These are phyloP conservation scores for Eleutherodactylus coqui DNA, from an alignment of 2,797 vertebrate species.

Conservation along the genomic window DNA sequence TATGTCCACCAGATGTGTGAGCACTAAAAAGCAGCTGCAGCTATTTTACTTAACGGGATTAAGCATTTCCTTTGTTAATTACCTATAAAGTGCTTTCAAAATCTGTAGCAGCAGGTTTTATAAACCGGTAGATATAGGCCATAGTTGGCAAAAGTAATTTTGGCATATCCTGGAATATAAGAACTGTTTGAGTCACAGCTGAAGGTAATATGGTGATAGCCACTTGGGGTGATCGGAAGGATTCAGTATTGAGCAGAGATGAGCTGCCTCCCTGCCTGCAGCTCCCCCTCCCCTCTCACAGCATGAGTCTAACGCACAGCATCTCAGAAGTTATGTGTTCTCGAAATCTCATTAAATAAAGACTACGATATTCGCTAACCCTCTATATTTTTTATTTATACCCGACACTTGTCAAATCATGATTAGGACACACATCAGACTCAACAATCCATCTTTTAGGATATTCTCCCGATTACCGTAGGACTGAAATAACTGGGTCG, in stretches of 20 bases:
- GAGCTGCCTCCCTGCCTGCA: not conserved
- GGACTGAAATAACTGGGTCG: constrained; percentile 1
- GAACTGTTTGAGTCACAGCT: not conserved
- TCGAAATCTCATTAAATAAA: not conserved
- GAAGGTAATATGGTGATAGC: no score
- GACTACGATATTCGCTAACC: not conserved
- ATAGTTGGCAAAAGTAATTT: not conserved
- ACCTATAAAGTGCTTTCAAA: constrained; percentile 29
- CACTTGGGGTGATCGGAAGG: not conserved
- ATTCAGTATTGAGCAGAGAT: not conserved
- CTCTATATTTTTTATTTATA: not conserved
- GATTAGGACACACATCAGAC: not conserved
- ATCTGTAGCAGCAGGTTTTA: not conserved
- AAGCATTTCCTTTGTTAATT: constrained; percentile 23
- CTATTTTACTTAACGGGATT: constrained; percentile 33
- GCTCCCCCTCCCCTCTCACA: not conserved
- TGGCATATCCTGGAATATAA: not conserved
- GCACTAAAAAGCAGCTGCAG: constrained; percentile 41
- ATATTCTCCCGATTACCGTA: not conserved
- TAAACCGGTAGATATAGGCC: not conserved
- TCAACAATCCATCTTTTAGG: not conserved
- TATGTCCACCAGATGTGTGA: constrained; percentile 35
- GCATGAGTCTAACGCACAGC: not conserved
- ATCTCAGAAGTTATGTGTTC: not conserved
- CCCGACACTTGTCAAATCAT: not conserved